phyloP scores from a whole-genome alignment of 2,888 invertebrate genomes.

The Protula sp. region DNA sequence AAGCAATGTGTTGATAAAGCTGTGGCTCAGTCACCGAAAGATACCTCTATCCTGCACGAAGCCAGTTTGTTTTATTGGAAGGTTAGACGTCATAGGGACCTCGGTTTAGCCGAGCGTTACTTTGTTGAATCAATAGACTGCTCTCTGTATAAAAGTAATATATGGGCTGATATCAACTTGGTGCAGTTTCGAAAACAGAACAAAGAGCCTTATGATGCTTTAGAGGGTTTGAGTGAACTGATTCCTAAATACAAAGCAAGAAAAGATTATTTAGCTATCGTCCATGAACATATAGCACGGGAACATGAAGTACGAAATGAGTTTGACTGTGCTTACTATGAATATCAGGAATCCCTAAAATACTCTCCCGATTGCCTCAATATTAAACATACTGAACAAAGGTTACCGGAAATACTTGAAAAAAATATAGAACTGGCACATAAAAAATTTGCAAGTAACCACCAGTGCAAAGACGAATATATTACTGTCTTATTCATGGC shows the following conservation, averaged over 20 bases:
- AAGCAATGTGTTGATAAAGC: neutral
- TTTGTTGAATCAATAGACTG: neutral
- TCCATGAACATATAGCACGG: too few relatives aligned
- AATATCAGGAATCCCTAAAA: too few relatives aligned
- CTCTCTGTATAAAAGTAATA: neutral
- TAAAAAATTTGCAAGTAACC: too few relatives aligned
- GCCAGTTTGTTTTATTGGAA: neutral
- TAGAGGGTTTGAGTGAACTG: neutral
- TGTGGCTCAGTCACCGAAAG: neutral
- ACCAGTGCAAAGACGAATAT: too few relatives aligned
- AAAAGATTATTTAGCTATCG: too few relatives aligned
- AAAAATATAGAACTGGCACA: too few relatives aligned
- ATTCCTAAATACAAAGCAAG: neutral
- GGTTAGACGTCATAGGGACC: neutral
- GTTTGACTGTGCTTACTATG: too few relatives aligned
- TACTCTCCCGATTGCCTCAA: too few relatives aligned
- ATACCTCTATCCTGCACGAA: neutral
- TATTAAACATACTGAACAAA: too few relatives aligned
- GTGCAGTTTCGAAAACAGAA: neutral
- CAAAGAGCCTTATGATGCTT: neutral
- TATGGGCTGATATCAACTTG: neutral
- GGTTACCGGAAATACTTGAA: too few relatives aligned
- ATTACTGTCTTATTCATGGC: too few relatives aligned
- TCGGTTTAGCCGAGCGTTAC: neutral
- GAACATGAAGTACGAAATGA: too few relatives aligned